Base-by-base conservation (phyloP, 2,797 vertebrate species). In the Hephaestus fuliginosus region DNA sequence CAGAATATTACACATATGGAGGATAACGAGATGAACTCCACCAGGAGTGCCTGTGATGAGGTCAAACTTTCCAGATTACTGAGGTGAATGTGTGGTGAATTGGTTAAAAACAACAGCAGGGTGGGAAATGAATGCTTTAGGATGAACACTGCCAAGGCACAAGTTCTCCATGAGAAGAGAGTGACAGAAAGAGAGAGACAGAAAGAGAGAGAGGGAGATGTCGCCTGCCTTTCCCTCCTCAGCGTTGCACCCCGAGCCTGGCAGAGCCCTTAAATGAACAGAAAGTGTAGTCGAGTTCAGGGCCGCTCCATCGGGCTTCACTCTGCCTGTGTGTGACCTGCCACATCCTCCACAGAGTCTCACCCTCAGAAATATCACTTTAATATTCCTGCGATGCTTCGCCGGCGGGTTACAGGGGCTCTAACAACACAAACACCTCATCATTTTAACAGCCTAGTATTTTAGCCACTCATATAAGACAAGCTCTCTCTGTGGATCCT, bases 331-430 rank as follows among this genome's bases (percentile, higher is more conserved):
- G 30, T 33, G 30, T 33, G 65, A 72, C 62, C 71, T 43, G 73
- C 48, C 2, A 22, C 17, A 51, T 36, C 58, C 28, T 66, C 64
- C 56, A 44, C 44, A 43, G 63, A 58, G 57, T 61, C 71, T 28
- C 64, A 33, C 65, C 74, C 12, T 56, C 43, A 84, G 84, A 91
- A 82, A 88, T 83, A 84, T 82, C 76, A 80, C 73, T 86, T 86
- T 80, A 83, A 88, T 87, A 86, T 78, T 36, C 46, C 61, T 0
- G n/a, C 68, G 78, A 56, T 78, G 71, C 18, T 76, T 62, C 78
- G 80, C 70, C 64, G 10, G 68, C 73, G 77, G 74, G 41, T 43
- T 18, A 20, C 2, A 18, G 64, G 17, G 48, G 15, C 5, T n/a
- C 20, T 17, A 73, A 84, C 13, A 57, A 17, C 60, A 52, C 58